Conservation (phyloP, 1,140 invertebrate genomes). For the Drosophila parvula region DNA sequence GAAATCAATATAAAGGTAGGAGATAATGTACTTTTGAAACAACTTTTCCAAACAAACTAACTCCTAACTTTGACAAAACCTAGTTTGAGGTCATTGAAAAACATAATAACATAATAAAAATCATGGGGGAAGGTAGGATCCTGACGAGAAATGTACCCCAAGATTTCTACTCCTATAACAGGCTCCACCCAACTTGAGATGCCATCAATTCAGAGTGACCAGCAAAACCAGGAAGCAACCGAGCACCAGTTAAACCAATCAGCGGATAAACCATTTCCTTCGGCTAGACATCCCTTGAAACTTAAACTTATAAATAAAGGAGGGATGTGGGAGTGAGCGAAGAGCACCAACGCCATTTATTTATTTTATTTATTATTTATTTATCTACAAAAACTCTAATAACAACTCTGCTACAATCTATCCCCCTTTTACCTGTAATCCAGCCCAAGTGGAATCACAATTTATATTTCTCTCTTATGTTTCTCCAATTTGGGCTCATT, state of each 20-base stretch:
- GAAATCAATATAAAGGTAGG: slow-evolving; percentile 4
- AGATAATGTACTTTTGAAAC: slow-evolving; percentile 16
- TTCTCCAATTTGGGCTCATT: slow-evolving; percentile 44
- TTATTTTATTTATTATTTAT: no score
- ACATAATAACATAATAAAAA: slow-evolving; percentile 6
- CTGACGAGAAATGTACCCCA: neutral
- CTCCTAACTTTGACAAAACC: no score
- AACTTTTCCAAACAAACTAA: no score
- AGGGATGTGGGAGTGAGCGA: no score
- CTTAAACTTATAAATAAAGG: slow-evolving; percentile 1
- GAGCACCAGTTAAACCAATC: neutral
- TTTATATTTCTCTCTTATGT: neutral
- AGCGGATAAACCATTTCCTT: neutral
- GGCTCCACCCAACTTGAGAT: neutral
- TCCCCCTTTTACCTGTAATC: neutral
- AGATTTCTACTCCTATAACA: neutral
- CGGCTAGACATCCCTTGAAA: neutral
- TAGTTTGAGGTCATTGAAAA: slow-evolving; percentile 11
- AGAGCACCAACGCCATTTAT: no score
- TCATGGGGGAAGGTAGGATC: slow-evolving; percentile 1
- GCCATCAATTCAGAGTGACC: neutral
- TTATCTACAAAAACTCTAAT: no score
- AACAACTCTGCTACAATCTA: neutral
- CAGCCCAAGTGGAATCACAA: neutral
- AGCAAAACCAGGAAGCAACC: slow-evolving; percentile 3